Percentiles rank a stretch among this genome's conserved stretches.
These are phyloP conservation scores for Ammospiza maritima DNA, from an alignment of 2,797 vertebrate genomes.

Conservation along the genomic window DNA sequence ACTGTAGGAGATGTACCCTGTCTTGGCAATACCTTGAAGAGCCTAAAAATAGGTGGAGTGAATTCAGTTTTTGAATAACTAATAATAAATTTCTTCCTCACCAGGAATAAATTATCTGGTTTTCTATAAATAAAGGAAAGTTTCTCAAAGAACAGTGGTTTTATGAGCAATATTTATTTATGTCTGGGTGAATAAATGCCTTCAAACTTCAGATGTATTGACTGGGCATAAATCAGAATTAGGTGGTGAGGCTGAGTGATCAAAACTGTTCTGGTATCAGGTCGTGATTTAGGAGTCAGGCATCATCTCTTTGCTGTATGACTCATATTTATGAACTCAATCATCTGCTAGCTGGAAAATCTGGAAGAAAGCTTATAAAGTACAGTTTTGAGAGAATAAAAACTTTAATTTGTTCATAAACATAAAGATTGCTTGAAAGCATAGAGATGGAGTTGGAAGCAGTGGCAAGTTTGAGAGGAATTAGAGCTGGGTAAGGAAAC, in stretches of 20 bases:
- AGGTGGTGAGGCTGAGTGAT: neutral
- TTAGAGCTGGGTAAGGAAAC: neutral
- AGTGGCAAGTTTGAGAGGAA: neutral
- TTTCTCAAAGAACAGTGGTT: neutral
- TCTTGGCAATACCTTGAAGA: neutral
- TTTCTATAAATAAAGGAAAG: neutral
- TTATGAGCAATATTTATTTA: neutral
- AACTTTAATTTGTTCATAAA: neutral
- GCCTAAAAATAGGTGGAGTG: neutral
- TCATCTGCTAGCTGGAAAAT: neutral
- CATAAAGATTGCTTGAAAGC: neutral
- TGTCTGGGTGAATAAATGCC: neutral
- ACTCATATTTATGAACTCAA: neutral
- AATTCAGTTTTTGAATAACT: neutral
- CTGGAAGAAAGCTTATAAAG: neutral
- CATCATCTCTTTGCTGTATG: neutral
- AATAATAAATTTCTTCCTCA: neutral
- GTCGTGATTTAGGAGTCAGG: neutral
- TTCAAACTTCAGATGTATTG: neutral
- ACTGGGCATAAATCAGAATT: neutral
- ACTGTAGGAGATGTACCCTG: neutral
- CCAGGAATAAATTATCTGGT: neutral
- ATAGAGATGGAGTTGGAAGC: neutral
- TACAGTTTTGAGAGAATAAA: neutral
- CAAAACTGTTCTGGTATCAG: accelerated